Base-by-base conservation (phyloP, 2,797 vertebrate species). In the Pseudocheirus occidentalis region DNA sequence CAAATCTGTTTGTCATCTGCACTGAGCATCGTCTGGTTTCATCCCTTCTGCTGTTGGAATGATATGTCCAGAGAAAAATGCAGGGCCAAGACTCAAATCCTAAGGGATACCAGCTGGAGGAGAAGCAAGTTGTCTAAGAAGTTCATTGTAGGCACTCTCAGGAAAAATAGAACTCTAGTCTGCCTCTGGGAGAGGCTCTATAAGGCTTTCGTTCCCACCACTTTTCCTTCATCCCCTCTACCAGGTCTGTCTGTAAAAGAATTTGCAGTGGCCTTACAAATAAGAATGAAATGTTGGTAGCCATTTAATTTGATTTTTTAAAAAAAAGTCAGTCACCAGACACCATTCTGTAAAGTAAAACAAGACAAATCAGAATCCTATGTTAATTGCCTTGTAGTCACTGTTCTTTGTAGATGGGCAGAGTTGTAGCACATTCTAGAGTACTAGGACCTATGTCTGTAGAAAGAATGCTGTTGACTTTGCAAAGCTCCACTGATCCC, bases 1-100 rank as follows among this genome's bases (percentile, higher is more conserved):
- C 95, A 95, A 94, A 97, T 97, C 94, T 92, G 29, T 97, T 96
- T 97, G 94, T 97, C 96, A 81, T 97, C 94, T 96, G 52, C 92
- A 46, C 2, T 31, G 89, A 87, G 28, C 28, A 92, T 90, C 95
- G 97, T 95, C 95, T 46, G 21, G 90, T 90, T 95, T 94, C 92
- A 93, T 95, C 91, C 92, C 66, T 81, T 94, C 90, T 16, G 34
- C 1, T 53, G 95, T 40, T 93, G 52, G 92, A 94, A 40, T 7
- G 94, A 66, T 90, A 95, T 40, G 97, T 95, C 95, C 50, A 81
- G 52, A 95, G 95, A 96, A 92, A 56, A 94, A 56, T 34, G 3
- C 50, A 95, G 94, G 90, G 91, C 97, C 94, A 95, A 91, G 95
- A 90, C 92, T 92, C 5, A 96, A 92, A 29, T 95, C 94, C 53